These are phyloP conservation scores for Bursaphelenchus okinawaensis DNA, from an alignment of 2,888 invertebrate species.

Conservation along the genomic window DNA sequence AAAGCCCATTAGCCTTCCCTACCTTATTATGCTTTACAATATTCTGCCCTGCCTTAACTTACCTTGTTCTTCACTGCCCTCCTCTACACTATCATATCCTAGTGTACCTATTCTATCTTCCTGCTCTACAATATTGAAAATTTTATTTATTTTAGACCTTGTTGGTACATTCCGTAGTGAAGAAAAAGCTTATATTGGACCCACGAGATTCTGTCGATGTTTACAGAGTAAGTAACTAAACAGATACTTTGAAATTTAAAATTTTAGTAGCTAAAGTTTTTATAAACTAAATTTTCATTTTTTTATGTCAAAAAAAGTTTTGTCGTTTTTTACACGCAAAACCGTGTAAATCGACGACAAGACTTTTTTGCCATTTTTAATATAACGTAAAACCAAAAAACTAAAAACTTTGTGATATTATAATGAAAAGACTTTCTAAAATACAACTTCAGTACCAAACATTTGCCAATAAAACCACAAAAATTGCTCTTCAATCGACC, in stretches of 20 bases:
- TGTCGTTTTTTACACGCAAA: neutral
- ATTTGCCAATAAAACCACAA: neutral
- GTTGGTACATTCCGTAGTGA: neutral
- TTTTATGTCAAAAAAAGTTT: neutral
- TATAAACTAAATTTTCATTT: no score
- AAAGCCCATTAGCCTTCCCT: no score
- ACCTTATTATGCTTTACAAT: no score
- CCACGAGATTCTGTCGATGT: neutral
- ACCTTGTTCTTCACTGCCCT: no score
- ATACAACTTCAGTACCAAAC: neutral
- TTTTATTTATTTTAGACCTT: neutral
- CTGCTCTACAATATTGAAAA: neutral
- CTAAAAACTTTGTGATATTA: no score
- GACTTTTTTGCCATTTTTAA: no score
- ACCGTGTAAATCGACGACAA: no score
- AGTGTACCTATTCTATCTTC: neutral
- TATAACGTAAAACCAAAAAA: no score
- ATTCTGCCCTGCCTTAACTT: no score
- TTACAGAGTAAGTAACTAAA: neutral
- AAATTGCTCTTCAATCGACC: neutral
- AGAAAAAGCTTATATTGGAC: neutral
- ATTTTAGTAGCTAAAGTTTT: no score
- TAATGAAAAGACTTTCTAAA: no score
- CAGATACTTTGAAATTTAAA: no score
- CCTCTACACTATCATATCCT: neutral